Evolutionary conservation across 64 coral and sea anemone species (phyloP).

Genomic region (Montipora capricornis): DNA sequence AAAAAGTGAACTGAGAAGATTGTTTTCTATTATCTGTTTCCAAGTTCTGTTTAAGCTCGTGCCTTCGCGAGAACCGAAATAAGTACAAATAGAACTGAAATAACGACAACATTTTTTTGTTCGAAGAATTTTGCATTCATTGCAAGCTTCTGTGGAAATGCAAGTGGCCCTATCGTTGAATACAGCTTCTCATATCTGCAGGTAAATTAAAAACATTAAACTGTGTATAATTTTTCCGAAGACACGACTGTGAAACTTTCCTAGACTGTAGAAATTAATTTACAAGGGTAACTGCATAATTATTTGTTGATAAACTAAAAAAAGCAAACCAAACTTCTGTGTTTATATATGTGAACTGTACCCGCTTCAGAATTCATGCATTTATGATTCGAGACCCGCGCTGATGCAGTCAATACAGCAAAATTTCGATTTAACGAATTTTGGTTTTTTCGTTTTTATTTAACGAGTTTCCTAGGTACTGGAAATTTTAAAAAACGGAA

Average conservation of each 20-base stretch:
- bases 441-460: no score
- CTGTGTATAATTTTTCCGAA: not conserved
- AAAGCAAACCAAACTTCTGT: no score
- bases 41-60: not conserved
- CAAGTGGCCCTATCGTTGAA: constrained; percentile 15
- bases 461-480: no score
- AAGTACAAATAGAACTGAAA: no score
- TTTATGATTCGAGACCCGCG: no score
- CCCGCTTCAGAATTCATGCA: no score
- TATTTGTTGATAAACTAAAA: no score
- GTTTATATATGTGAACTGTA: no score
- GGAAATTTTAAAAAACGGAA: no score
- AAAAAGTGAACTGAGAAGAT: not conserved
- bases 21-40: not conserved
- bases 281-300: not conserved
- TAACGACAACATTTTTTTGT: not conserved
- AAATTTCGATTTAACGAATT: no score
- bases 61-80: not conserved
- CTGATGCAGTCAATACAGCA: no score
- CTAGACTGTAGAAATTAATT: not conserved
- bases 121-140: constrained; percentile 35
- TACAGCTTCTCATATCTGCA: constrained; percentile 32
- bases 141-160: constrained; percentile 51
- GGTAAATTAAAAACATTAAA: not conserved
- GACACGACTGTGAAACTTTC: not conserved